Evolutionary conservation across 1,140 invertebrate species (phyloP), one percentile per base, ranked within the genome.

Genomic region (Drosophila sechellia): DNA sequence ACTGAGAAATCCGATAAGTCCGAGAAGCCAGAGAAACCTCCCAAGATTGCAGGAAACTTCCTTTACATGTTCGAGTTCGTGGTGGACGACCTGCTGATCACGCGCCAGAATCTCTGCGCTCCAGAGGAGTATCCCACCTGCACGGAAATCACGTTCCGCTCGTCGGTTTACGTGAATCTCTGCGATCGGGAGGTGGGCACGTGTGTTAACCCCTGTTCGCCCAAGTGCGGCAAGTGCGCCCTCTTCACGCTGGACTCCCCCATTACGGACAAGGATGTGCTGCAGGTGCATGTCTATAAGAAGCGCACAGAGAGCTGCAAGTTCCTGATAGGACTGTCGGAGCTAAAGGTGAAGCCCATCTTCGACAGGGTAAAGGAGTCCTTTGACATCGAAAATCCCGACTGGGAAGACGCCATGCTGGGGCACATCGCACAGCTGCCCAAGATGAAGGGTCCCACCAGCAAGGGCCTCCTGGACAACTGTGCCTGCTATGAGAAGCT

Each of bases 61-160:
- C 64, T 92, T 5, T 92, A 91, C 64, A 91, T 92, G 91, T 79
- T 92, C 5, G 91, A 92, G 54, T 91, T 92, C 52, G 91, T 92
- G 40, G 71, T 92, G 49, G 91, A 92, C 45, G 91, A 92, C 68
- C 45, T 92, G 45, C 22, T 92, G 17, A 89, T 92, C 39, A 91
- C 86, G 0, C 59, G 73, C 0, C 89, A 92, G 34, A 92, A 92
- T 57, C 27, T 80, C 10, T 92, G 91, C 49, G 91, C 91, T 13
- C 91, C 91, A 5, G 91, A 92, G 50, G 91, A 92, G 46, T 92
- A 90, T 70, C 90, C 90, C 4, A 89, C 84, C 13, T 91, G 90
- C 54, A 79, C 83, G 52, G 90, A 91, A 56, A 60, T 92, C 35
- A 66, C 81, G 0, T 91, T 92, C 50, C 79, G 91, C 1, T 91